Conservation (phyloP, 2,797 vertebrate species). For the Rallus crepitans region DNA sequence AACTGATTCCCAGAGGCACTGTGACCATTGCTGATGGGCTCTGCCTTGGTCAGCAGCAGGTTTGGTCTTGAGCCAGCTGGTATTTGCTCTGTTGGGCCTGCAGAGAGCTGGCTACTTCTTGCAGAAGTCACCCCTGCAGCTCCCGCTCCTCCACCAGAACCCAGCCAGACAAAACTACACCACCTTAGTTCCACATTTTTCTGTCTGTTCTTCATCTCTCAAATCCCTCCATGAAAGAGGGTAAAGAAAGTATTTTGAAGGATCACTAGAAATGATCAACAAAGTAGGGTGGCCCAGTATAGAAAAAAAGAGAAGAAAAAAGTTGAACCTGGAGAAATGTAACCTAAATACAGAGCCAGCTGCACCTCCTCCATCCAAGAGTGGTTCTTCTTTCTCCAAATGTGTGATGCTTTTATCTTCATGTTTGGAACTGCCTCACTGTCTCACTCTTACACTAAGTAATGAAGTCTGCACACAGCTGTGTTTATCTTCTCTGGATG, state of each 20-base stretch:
- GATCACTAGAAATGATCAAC: neutral
- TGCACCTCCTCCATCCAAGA: neutral
- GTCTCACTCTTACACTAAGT: neutral
- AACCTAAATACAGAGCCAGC: neutral
- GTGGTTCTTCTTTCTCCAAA: neutral
- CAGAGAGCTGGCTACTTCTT: too few species aligned
- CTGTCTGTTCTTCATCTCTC: neutral
- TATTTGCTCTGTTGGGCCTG: too few species aligned
- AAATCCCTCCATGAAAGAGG: neutral
- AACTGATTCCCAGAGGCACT: too few species aligned
- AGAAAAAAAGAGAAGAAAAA: neutral
- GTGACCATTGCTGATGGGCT: too few species aligned
- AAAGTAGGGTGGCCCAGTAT: neutral
- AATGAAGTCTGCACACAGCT: neutral
- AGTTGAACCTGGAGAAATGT: neutral
- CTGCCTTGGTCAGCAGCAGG: too few species aligned
- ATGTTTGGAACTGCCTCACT: neutral
- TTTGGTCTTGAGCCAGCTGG: too few species aligned
- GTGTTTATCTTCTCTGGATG: constrained; percentile 37
- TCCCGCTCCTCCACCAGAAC: too few species aligned
- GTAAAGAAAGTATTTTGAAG: neutral
- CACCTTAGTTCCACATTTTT: neutral
- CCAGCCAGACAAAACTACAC: too few species aligned
- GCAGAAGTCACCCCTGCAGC: too few species aligned
- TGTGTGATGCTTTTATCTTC: neutral